Percentiles rank a stretch among this genome's conserved stretches.
phyloP scores from a whole-genome alignment of 2,113 vertebrate species.

The Perccottus glenii region DNA sequence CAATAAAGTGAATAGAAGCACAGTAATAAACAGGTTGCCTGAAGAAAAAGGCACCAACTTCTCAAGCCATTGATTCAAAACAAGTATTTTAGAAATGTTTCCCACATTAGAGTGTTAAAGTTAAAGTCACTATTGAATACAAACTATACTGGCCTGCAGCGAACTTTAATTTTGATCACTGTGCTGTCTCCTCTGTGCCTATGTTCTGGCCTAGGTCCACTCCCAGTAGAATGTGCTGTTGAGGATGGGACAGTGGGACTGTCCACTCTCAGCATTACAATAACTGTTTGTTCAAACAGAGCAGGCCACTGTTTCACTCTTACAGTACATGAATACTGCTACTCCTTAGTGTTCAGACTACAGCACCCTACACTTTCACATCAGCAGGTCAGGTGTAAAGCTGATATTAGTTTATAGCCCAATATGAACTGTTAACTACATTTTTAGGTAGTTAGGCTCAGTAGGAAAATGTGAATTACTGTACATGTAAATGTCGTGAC shows the following conservation, averaged over 20 bases:
- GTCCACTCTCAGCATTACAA: conserved; percentile 45
- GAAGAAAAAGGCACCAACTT: not conserved
- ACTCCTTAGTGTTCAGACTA: conserved; percentile 13
- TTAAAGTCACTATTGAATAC: too few relatives aligned
- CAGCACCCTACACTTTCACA: conserved; percentile 1
- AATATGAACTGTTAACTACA: too few relatives aligned
- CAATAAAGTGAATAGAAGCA: not conserved
- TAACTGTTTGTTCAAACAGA: conserved; percentile 55
- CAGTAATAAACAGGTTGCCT: not conserved
- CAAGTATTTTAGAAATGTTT: not conserved
- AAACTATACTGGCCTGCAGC: not conserved
- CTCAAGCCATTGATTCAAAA: not conserved
- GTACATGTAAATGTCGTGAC: too few relatives aligned
- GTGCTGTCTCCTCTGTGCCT: conserved; percentile 14
- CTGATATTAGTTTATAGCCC: too few relatives aligned
- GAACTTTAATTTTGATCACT: not conserved
- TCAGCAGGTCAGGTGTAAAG: too few relatives aligned
- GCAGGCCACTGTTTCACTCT: conserved; percentile 38
- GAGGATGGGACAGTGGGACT: conserved; percentile 19
- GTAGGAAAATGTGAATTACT: too few relatives aligned
- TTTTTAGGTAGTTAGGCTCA: too few relatives aligned
- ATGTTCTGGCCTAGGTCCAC: conserved; percentile 6
- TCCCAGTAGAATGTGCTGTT: conserved; percentile 12
- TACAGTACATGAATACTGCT: conserved; percentile 29
- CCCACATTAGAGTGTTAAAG: too few relatives aligned